Percentiles rank a stretch among this genome's conserved stretches.
Conservation (phyloP, 2,113 vertebrate species). For the Pseudonaja textilis region DNA sequence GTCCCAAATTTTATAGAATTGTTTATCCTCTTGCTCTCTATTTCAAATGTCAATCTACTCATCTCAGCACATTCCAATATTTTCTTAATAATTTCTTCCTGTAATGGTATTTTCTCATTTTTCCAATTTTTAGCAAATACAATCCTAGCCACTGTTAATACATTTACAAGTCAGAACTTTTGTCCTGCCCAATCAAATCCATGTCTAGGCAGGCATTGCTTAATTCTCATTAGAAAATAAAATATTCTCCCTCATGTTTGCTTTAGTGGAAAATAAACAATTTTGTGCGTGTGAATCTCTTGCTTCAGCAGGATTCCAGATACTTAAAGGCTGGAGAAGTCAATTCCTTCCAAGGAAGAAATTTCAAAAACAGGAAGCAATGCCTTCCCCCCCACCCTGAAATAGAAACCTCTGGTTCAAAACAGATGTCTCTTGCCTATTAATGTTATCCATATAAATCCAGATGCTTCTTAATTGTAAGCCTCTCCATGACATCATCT, state of each 20-base stretch:
- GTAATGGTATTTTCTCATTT: too few relatives aligned
- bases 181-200: neutral
- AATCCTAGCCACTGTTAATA: too few relatives aligned
- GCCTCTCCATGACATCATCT: neutral
- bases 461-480: neutral
- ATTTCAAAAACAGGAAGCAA: neutral
- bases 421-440: neutral
- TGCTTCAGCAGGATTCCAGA: neutral
- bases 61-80: too few relatives aligned
- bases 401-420: neutral
- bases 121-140: too few relatives aligned
- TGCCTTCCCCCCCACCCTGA: rapidly evolving
- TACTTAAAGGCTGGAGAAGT: neutral
- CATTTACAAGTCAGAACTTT: neutral
- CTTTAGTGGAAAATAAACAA: neutral
- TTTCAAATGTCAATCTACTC: too few relatives aligned
- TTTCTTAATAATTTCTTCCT: too few relatives aligned
- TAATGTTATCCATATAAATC: neutral
- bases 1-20: too few relatives aligned
- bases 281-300: neutral
- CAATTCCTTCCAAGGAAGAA: neutral
- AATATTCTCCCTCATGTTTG: neutral
- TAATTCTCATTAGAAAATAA: neutral
- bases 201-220: neutral
- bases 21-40: too few relatives aligned